These are phyloP conservation scores for Chaitophorus viminalis DNA, from an alignment of 2,888 invertebrate species.

Conservation along the genomic window DNA sequence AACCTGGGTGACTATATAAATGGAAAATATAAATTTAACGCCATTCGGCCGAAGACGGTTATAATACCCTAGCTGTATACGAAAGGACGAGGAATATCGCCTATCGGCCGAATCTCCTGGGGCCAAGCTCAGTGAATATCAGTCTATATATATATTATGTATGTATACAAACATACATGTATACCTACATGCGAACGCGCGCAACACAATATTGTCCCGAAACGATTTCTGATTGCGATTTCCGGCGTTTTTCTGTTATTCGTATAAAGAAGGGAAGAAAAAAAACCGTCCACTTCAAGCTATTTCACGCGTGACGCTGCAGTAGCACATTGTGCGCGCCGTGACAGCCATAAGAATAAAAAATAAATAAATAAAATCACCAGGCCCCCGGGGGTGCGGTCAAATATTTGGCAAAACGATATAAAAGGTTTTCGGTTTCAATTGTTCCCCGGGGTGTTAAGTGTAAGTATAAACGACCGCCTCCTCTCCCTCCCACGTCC, in stretches of 20 bases:
- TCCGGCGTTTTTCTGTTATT: not conserved
- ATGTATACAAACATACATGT: too few relatives aligned
- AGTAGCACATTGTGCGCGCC: not conserved
- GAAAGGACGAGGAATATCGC: not conserved
- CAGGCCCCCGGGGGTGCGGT: conserved; percentile 32
- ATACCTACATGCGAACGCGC: not conserved
- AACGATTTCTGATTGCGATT: conserved; percentile 33
- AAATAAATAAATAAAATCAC: conserved; percentile 39
- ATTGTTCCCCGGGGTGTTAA: conserved; percentile 50
- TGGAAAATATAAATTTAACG: not conserved
- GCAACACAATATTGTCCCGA: not conserved
- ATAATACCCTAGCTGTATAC: not conserved
- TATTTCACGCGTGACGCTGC: conserved; percentile 4
- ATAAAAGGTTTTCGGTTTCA: conserved; percentile 36
- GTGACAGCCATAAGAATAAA: not conserved
- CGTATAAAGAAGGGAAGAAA: not conserved
- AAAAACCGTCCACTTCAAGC: conserved; percentile 12
- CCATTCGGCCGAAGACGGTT: not conserved
- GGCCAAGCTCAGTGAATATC: not conserved
- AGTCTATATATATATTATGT: too few relatives aligned
- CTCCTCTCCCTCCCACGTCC: too few relatives aligned
- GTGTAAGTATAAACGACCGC: conserved; percentile 23
- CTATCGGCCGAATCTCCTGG: not conserved
- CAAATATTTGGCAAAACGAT: conserved; percentile 50
- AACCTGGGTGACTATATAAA: not conserved